Evolutionary conservation across 2,888 invertebrate species (phyloP).

Genomic region (Cephus runcator): DNA sequence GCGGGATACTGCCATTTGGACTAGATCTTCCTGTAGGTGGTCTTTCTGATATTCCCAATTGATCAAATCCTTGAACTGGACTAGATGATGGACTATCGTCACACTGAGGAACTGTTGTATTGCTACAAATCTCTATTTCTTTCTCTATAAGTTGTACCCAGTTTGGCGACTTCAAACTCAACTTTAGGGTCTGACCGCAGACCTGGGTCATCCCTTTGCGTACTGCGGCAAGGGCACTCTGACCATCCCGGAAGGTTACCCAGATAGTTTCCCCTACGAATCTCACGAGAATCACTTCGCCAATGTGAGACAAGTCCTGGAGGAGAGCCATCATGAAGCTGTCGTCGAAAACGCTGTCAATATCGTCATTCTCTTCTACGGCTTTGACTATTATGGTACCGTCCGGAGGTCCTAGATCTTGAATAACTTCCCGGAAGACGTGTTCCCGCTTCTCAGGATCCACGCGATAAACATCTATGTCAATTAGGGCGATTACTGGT

Average conservation of each 20-base stretch:
- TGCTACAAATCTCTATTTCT: conserved; percentile 85
- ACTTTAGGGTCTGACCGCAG: conserved; percentile 74
- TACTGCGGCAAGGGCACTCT: conserved; percentile 83
- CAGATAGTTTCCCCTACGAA: conserved; percentile 91
- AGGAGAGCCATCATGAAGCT: conserved; percentile 82
- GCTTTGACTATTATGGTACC: conserved; percentile 85
- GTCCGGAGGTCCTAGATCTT: conserved; percentile 93
- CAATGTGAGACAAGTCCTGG: conserved; percentile 84
- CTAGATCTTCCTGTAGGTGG: conserved; percentile 72
- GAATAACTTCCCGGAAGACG: conserved; percentile 86
- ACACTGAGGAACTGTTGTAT: conserved; percentile 84
- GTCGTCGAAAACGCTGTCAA: conserved; percentile 79
- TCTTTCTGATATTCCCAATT: conserved; percentile 67
- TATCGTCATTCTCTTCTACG: conserved; percentile 68
- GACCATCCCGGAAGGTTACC: conserved; percentile 92
- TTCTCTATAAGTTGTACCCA: conserved; percentile 86
- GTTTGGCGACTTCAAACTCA: conserved; percentile 84
- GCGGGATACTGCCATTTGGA: conserved; percentile 67
- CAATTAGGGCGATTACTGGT: conserved; percentile 92
- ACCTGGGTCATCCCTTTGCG: conserved; percentile 70
- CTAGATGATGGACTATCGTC: conserved; percentile 40
- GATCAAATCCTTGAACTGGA: conserved; percentile 65
- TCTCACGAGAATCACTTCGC: conserved; percentile 90
- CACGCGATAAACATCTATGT: conserved; percentile 86
- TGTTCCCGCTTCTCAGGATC: conserved; percentile 80